phyloP scores from a whole-genome alignment of 2,888 invertebrate species.

The Fragum fragum region DNA sequence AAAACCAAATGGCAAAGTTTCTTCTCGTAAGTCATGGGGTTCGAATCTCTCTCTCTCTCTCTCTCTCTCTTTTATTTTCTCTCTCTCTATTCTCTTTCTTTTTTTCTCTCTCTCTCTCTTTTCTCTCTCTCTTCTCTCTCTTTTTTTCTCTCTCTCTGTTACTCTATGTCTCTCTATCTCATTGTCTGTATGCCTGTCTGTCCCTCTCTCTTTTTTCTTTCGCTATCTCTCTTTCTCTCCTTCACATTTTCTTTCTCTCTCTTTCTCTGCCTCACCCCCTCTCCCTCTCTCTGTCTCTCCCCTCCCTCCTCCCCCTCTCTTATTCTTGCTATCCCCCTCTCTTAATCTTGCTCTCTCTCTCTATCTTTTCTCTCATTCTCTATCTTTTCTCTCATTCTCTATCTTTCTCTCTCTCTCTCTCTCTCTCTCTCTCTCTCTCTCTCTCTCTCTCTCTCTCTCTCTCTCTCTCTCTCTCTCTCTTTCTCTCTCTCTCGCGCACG shows the following conservation, averaged over 20 bases:
- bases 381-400: not conserved
- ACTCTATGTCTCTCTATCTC: not conserved
- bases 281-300: not conserved
- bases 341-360: too few relatives aligned
- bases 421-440: slow-evolving; percentile 5
- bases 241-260: too few relatives aligned
- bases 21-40: too few relatives aligned
- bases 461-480: not conserved
- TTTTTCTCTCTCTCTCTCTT: not conserved
- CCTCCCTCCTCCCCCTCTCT: not conserved
- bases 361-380: not conserved
- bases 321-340: not conserved
- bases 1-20: too few relatives aligned
- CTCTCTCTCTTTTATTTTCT: too few relatives aligned
- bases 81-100: too few relatives aligned
- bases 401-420: not conserved
- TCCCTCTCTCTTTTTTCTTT: too few relatives aligned
- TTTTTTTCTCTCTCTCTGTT: not conserved
- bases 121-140: not conserved
- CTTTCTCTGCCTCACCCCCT: slow-evolving; percentile 8
- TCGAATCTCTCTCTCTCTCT: slow-evolving; percentile 1
- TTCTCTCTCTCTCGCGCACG: too few relatives aligned
- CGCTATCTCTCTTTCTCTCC: too few relatives aligned
- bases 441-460: not conserved
- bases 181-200: too few relatives aligned